phyloP scores from a whole-genome alignment of 2,113 vertebrate genomes.

The Scolopax mira region DNA sequence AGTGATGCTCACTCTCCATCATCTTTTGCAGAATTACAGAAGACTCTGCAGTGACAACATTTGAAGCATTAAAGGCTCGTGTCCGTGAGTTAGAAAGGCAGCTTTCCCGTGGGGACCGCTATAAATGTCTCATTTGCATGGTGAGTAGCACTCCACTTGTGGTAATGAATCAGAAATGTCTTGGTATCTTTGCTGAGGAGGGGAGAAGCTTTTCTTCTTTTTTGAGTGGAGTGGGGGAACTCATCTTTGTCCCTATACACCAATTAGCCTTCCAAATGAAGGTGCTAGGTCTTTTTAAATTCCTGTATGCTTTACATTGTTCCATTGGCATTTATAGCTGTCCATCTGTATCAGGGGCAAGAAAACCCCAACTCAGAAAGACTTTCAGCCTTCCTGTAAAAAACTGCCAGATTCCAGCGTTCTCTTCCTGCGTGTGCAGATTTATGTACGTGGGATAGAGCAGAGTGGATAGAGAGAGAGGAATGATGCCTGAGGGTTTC shows the following conservation, averaged over 20 bases:
- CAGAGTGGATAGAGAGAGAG: not conserved
- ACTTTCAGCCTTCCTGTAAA: not conserved
- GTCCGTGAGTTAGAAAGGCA: slow-evolving; percentile 98
- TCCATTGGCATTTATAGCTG: not conserved
- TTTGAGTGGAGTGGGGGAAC: not conserved
- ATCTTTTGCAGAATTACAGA: slow-evolving; percentile 89
- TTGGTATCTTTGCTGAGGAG: slow-evolving; percentile 4
- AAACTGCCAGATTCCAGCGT: not conserved
- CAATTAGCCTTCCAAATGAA: not conserved
- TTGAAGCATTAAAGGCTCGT: slow-evolving; percentile 98
- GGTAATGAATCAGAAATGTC: slow-evolving; percentile 67
- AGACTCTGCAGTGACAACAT: slow-evolving; percentile 94
- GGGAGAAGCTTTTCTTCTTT: not conserved
- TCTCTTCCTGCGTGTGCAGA: not conserved
- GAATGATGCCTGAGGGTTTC: not conserved
- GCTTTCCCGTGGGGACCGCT: slow-evolving; percentile 95
- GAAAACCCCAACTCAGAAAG: not conserved
- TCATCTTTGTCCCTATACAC: not conserved
- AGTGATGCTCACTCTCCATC: slow-evolving; percentile 29
- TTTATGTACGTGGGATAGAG: not conserved
- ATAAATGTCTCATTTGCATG: slow-evolving; percentile 99
- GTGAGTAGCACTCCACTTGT: slow-evolving; percentile 79
- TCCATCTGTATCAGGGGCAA: not conserved
- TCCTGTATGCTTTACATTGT: not conserved
- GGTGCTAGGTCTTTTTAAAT: not conserved